Base-by-base conservation (phyloP, 1,140 invertebrate genomes). In the Drosophila melanica region DNA sequence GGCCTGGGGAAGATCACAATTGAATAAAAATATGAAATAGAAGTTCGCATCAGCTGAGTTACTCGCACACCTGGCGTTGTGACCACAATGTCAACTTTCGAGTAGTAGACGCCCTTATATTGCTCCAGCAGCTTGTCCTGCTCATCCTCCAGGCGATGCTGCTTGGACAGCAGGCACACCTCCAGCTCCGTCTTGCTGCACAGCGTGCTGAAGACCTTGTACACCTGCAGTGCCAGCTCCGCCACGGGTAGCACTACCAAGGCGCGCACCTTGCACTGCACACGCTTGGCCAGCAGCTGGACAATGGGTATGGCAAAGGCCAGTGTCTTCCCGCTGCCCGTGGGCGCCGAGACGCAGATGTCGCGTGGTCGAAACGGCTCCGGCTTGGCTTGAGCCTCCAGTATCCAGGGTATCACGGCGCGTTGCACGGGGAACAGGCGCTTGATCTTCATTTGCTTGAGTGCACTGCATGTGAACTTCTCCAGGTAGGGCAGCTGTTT, bases 291-390 rank as follows among this genome's bases (percentile, higher is more conserved):
- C 4, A 92, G 48, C 58, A 90, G 48, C 92, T 99, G 97, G 50
- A 99, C 93, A 51, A 99, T 95, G 11, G 98, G 98, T 60, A 99
- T 92, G 66, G 97, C 97, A 94, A 97, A 99, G 5, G 98, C 95
- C 51, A 99, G 92, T 1, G 98, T 99, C 94, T 99, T 99, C 9
- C 98, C 98, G 94, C 98, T 99, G 10, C 98, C 99, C 12, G 99
- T 99, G 18, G 98, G 98, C 44, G 98, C 98, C 20, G 98, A 98
- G 39, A 99, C 96, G 93, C 98, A 99, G n/a, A 99, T 93, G 92
- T 99, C 98, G 75, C 95, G 94, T 0, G 96, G 95, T 92, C 96
- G 94, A 72, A 95, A 94, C 1, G 93, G 92, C 65, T 92, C 81
- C 41, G 94, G 93, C 64, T 94, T 93, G 42, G 93, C 92, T 62